Conservation (phyloP, 2,113 vertebrate species). For the Falco punctatus region DNA sequence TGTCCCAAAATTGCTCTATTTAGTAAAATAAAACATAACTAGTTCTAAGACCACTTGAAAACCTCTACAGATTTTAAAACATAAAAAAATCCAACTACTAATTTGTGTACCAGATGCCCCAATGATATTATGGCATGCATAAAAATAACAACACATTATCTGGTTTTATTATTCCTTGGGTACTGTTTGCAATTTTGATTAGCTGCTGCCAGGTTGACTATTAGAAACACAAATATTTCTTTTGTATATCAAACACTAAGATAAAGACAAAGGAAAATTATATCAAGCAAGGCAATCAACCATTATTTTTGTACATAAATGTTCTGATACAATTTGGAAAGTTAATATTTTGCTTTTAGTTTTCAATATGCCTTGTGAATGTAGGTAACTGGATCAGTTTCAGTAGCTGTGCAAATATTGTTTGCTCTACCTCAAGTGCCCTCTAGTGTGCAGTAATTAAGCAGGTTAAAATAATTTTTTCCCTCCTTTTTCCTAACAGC, state of each 20-base stretch:
- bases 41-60: neutral
- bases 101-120: neutral
- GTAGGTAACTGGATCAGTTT: neutral
- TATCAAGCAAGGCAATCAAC: neutral
- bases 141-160: neutral
- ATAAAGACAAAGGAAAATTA: neutral
- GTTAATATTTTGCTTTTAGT: neutral
- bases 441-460: conserved; percentile 88
- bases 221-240: neutral
- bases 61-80: neutral
- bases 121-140: neutral
- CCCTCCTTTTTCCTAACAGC: neutral
- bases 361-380: neutral
- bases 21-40: neutral
- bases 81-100: neutral
- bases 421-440: conserved; percentile 84
- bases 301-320: neutral
- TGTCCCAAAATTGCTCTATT: neutral
- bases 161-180: neutral
- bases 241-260: neutral
- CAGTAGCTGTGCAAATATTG: conserved; percentile 23
- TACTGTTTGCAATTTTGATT: conserved; percentile 41
- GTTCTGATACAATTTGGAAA: neutral
- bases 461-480: conserved; percentile 48
- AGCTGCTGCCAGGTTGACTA: conserved; percentile 22